A percentile compares a stretch with the other conserved stretches of the same genome.
phyloP scores from a whole-genome alignment of 2,113 vertebrate species.

The Gymnogyps californianus region DNA sequence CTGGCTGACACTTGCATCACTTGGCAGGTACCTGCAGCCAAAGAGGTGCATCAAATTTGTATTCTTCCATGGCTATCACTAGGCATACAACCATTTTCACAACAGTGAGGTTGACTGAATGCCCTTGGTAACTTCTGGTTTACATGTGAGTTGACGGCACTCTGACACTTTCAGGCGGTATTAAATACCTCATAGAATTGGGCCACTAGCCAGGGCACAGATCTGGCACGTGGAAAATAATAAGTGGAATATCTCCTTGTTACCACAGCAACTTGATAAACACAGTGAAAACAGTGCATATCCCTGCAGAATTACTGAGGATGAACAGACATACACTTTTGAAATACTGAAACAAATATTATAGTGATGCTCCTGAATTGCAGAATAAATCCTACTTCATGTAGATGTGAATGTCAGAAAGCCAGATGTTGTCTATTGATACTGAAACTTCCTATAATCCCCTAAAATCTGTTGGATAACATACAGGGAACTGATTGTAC shows the following conservation, averaged over 20 bases:
- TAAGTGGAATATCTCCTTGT: slow-evolving; percentile 10
- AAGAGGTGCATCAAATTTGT: background rate
- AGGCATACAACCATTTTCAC: background rate
- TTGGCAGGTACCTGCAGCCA: background rate
- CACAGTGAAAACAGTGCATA: slow-evolving; percentile 28
- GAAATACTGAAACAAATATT: slow-evolving; percentile 17
- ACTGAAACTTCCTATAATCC: background rate
- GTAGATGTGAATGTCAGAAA: background rate
- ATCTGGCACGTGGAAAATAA: slow-evolving; percentile 1
- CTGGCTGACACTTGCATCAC: background rate
- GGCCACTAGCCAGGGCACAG: slow-evolving; percentile 4
- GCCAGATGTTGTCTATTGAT: slow-evolving; percentile 11
- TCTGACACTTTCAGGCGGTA: background rate
- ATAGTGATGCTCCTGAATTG: background rate
- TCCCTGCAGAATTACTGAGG: slow-evolving; percentile 43
- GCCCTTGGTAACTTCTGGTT: background rate
- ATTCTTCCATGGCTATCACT: background rate
- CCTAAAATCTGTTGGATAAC: background rate
- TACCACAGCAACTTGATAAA: slow-evolving; percentile 40
- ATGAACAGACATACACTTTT: slow-evolving; percentile 31
- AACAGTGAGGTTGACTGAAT: background rate
- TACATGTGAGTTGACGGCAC: background rate
- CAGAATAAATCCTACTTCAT: background rate
- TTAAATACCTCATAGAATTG: background rate
- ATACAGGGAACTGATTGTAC: background rate